phyloP scores from a whole-genome alignment of 1,140 invertebrate genomes.

The Cephus cinctus region DNA sequence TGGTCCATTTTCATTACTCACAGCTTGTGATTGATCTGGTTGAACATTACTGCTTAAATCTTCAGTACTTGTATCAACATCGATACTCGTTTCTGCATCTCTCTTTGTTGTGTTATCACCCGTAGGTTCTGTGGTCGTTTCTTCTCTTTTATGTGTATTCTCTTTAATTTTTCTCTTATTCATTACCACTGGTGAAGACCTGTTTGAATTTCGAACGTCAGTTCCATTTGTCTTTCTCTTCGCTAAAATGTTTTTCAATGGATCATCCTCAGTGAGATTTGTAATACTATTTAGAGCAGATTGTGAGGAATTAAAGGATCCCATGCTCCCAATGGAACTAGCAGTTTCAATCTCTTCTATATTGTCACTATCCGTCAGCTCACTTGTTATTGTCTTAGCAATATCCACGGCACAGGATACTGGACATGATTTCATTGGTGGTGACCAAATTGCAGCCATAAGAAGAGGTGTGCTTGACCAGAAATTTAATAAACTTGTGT shows the following conservation, averaged over 20 bases:
- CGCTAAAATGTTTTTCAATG: slow-evolving; percentile 64
- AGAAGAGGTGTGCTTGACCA: slow-evolving; percentile 85
- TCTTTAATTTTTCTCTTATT: neutral
- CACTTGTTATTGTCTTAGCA: slow-evolving; percentile 63
- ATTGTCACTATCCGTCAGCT: slow-evolving; percentile 46
- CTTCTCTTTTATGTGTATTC: slow-evolving; percentile 2
- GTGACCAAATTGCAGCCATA: slow-evolving; percentile 81
- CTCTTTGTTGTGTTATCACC: too few species aligned
- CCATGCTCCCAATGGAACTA: slow-evolving; percentile 47
- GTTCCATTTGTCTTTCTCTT: slow-evolving; percentile 28
- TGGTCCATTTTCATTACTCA: slow-evolving; percentile 21
- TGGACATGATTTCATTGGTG: slow-evolving; percentile 70
- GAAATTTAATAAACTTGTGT: slow-evolving; percentile 84
- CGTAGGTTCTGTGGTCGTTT: too few species aligned
- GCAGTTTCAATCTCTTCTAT: slow-evolving; percentile 44
- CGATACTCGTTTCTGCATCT: neutral
- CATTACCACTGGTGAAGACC: neutral
- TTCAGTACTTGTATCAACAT: neutral
- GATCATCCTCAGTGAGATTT: slow-evolving; percentile 60
- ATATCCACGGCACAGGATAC: slow-evolving; percentile 69
- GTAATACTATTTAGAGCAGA: slow-evolving; percentile 38
- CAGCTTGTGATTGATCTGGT: slow-evolving; percentile 8
- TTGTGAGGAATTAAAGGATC: slow-evolving; percentile 45
- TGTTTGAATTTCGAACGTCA: neutral
- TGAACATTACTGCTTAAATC: neutral